Evolutionary conservation across 2,113 vertebrate genomes (phyloP), one percentile per base, ranked within the genome.

Genomic region (Nycticebus coucang): DNA sequence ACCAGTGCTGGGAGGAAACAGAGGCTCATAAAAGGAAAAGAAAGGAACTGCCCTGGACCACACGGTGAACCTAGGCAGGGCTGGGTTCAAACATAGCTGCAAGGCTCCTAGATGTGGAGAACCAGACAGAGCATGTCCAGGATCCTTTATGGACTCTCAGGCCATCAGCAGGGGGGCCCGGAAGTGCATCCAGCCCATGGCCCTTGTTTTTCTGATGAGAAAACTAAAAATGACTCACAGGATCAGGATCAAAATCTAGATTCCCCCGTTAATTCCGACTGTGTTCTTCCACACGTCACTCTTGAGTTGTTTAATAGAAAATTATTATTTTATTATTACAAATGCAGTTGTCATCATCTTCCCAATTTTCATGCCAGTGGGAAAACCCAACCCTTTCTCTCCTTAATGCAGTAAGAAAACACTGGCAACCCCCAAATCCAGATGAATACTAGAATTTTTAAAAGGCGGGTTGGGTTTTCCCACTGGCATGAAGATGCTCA

Each of bases 381-480:
- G 78, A 88, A 80, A 91, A 79, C 15, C 7, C 28, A 33, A 50
- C 57, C 55, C 69, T 87, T 68, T 88, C 60, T 88, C 59, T 80
- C 33, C 57, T 21, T 18, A 28, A 35, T 4, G 13, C 88, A 18
- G 21, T 10, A 85, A 62, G n/a, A 28, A 68, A 85, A 41, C 53
- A 14, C 8, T 6, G n/a, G 24, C 24, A 53, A 64, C 24, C 71
- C 86, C n/a, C 91, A 79, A 68, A 57, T 35, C 57, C 64, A 24
- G 53, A 41, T 7, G 72, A 64, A 78, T 12, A 30, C 21, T 53
- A 66, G 59, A 24, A 26, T 69, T 86, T 77, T 64, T 12, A 80
- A 92, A 93, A 95, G 26, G 24, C 68, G 57, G 57, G 91, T 57
- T 77, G 91, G 55, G 62, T n/a, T n/a, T n/a, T n/a, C n/a, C n/a